phyloP scores from a whole-genome alignment of 2,888 invertebrate genomes.

The Cerceris ruficornis region DNA sequence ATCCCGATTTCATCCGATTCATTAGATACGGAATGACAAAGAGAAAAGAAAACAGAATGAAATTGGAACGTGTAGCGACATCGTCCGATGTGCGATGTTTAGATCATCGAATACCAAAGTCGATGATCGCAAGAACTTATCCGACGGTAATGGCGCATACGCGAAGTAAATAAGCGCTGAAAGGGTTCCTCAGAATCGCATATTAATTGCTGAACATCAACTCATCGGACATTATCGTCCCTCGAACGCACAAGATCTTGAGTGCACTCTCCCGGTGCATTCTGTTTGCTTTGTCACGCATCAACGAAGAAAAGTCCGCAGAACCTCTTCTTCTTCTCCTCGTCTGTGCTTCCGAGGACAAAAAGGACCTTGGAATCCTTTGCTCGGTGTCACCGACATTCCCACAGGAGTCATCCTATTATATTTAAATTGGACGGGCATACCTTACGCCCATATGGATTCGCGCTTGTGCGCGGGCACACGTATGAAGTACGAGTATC shows the following conservation, averaged over 20 bases:
- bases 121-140: neutral
- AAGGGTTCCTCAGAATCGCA: constrained; percentile 35
- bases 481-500: constrained; percentile 15
- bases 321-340: constrained; percentile 9
- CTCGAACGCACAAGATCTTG: constrained; percentile 30
- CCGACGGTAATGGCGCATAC: neutral
- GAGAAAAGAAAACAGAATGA: too few species aligned
- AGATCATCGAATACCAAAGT: too few species aligned
- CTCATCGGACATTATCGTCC: constrained; percentile 15
- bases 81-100: too few species aligned
- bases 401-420: constrained; percentile 72
- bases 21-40: too few species aligned
- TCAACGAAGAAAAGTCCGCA: neutral
- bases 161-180: constrained; percentile 47
- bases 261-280: constrained; percentile 45
- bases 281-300: constrained; percentile 44
- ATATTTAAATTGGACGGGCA: constrained; percentile 72
- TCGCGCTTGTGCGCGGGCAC: constrained; percentile 19
- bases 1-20: too few species aligned
- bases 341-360: constrained; percentile 47
- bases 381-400: constrained; percentile 65
- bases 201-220: constrained; percentile 59
- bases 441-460: constrained; percentile 36
- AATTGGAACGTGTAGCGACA: too few species aligned
- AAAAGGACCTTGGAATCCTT: constrained; percentile 67